Percentiles rank a stretch among this genome's conserved stretches.
These are phyloP conservation scores for Apodemus sylvaticus DNA, from an alignment of 2,113 vertebrate genomes.

Conservation along the genomic window DNA sequence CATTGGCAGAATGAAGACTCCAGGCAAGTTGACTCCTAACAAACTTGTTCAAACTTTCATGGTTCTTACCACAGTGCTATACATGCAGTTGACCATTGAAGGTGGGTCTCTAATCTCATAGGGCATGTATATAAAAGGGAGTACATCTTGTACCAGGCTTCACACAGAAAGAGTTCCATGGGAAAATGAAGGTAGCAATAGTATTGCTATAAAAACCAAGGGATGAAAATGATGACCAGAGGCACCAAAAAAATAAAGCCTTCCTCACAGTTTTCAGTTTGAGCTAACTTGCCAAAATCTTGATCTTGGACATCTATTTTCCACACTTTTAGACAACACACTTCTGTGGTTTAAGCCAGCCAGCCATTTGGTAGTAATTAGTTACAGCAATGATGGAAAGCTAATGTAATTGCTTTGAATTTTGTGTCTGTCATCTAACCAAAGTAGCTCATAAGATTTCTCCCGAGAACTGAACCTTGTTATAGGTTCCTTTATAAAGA, in stretches of 20 bases:
- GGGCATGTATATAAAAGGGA: background rate
- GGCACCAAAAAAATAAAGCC: background rate
- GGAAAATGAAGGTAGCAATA: background rate
- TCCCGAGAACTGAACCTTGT: background rate
- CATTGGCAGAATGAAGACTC: background rate
- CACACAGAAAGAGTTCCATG: background rate
- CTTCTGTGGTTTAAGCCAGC: background rate
- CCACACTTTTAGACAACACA: background rate
- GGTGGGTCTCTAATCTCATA: background rate
- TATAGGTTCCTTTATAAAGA: background rate
- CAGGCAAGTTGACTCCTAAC: background rate
- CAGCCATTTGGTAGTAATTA: background rate
- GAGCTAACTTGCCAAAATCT: background rate
- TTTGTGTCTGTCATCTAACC: background rate
- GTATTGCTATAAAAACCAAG: background rate
- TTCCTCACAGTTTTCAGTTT: background rate
- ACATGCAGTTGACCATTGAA: accelerated
- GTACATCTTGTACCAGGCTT: background rate
- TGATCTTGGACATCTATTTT: background rate
- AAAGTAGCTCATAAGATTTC: background rate
- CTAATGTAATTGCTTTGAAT: background rate
- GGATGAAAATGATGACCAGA: background rate
- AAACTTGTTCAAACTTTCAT: background rate
- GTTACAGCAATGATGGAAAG: background rate
- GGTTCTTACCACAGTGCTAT: background rate